Base-by-base conservation (phyloP, 2,797 vertebrate species). In the Diceros bicornis region DNA sequence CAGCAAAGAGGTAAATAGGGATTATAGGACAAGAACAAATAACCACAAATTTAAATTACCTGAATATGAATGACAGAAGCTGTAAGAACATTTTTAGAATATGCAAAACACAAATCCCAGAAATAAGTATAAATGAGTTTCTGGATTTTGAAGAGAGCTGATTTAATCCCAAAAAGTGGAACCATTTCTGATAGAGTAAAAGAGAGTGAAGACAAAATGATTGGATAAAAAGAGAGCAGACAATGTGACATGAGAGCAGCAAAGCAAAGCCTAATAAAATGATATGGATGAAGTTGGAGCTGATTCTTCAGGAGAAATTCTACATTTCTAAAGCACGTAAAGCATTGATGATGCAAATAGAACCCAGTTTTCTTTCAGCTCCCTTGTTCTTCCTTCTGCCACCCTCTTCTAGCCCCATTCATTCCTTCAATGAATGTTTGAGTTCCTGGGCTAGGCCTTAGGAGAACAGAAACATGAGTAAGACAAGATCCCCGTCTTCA, bases 121-220 rank as follows among this genome's bases (percentile, higher is more conserved):
- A 94, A 93, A 91, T 66, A 95, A 74, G 16, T 44, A 16, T 75
- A 57, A 72, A 77, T 77, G 37, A n/a, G 17, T 94, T 93, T 92
- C 69, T 87, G 41, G 59, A 89, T 16, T 41, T 41, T 55, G 23
- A 62, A 83, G 29, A 82, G 52, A 57, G 37, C 52, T 69, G 37
- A 57, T 69, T 64, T 68, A 69, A 87, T 72, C 52, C 75, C 86
- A 61, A 90, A 87, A 87, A 20, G 10, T 69, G 18, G 10, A 69
- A 50, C 4, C 0, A 0, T 69, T 62, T 93, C 92, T 86, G n/a
- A 77, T 50, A 62, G 44, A 72, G 21, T 34, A 34, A 92, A 85
- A 89, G 29, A 68, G 2, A 50, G 18, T 47, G 44, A 90, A 59
- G 6, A 94, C 47, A 84, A 71, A 83, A 47, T 2, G 6, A 59